Base-by-base conservation (phyloP, 2,797 vertebrate genomes). In the Alauda arvensis region DNA sequence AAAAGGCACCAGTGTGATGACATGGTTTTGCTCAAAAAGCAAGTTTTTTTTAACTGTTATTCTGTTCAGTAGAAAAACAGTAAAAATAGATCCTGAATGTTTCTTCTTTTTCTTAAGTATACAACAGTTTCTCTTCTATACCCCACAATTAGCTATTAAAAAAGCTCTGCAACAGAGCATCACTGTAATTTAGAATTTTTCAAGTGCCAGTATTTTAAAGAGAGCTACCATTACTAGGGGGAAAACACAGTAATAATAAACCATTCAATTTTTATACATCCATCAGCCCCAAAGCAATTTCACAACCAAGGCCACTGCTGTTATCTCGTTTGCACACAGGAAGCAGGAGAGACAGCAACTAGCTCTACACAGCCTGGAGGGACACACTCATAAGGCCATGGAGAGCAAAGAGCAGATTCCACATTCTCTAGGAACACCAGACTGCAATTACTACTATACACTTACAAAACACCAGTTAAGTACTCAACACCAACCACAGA, bases 181-280 rank as follows among this genome's bases (percentile, higher is more conserved):
- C 48, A 71, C 25, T 29, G 10, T 55, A 81, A 80, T 55, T 63
- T 55, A 85, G 66, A 70, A 85, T 81, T 89, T 91, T 89, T 91
- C 37, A 90, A 91, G 66, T 55, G 29, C 26, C 53, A 60, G 13
- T 66, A 66, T 37, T 89, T 80, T 75, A 61, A 79, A 77, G 62
- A 63, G n/a, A 72, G 28, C 31, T 57, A 77, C 75, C 31, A 59
- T 65, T 85, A 61, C 46, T 51, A 23, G 33, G 26, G 43, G 18
- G 25, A 42, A 83, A 90, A 88, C 59, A 85, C 3, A 67, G 31
- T 75, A 75, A 71, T 80, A 95, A 81, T 29, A 80, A 93, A 57
- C 28, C 23, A 80, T 34, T 87, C 31, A 5, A 48, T 71, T 92
- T 83, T 85, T 72, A 89, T 71, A 66, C 20, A 76, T 66, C 53